Conservation (phyloP, 2,888 invertebrate genomes). For the Frankliniella fusca region DNA sequence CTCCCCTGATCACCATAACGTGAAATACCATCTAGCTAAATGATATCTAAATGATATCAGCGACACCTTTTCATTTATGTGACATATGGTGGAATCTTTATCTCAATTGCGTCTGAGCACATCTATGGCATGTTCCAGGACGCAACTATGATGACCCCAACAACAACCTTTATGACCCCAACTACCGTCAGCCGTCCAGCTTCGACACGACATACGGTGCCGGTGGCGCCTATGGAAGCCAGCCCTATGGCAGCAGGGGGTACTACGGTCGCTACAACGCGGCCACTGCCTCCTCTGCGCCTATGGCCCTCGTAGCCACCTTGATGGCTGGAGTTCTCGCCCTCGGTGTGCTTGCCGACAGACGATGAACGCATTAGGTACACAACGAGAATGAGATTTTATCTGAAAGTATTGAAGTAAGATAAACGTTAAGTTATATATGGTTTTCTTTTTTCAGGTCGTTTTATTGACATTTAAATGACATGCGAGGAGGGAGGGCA, state of each 20-base stretch:
- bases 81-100: too few species aligned
- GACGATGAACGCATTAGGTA: not conserved
- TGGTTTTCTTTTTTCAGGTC: not conserved
- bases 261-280: constrained; percentile 7
- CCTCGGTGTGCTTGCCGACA: not conserved
- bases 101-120: too few species aligned
- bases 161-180: not conserved
- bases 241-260: not conserved
- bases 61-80: too few species aligned
- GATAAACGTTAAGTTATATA: not conserved
- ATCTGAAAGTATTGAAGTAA: not conserved
- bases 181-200: not conserved
- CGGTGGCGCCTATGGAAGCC: not conserved
- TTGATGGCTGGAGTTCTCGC: not conserved
- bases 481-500: not conserved
- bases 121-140: not conserved
- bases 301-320: not conserved
- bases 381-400: not conserved
- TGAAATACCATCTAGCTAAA: too few species aligned
- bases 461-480: not conserved
- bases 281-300: not conserved
- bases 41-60: too few species aligned
- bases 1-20: too few species aligned
- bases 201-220: not conserved
- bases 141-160: constrained; percentile 6